Percentiles rank a stretch among this genome's conserved stretches.
phyloP scores from a whole-genome alignment of 1,140 invertebrate genomes.

The Nephotettix cincticeps region DNA sequence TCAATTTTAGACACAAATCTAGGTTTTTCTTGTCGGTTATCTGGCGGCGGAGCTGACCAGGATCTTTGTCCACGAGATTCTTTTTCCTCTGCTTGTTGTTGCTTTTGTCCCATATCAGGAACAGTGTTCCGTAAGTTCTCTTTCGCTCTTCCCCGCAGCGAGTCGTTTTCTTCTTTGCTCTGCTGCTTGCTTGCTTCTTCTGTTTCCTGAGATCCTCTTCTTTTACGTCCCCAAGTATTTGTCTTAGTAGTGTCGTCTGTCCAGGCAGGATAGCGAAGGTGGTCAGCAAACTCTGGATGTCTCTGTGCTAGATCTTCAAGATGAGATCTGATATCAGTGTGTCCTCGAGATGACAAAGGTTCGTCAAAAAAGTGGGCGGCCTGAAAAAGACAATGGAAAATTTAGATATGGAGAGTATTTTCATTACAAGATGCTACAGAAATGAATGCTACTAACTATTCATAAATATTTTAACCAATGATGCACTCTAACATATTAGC shows the following conservation, averaged over 20 bases:
- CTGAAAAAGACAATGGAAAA: slow-evolving; percentile 49
- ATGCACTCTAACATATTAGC: too few species aligned
- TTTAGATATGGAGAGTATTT: too few species aligned
- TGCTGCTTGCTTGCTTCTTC: slow-evolving; percentile 29
- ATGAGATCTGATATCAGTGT: slow-evolving; percentile 53
- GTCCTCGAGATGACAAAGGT: slow-evolving; percentile 49
- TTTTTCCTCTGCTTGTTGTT: slow-evolving; percentile 48
- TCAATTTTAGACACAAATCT: slow-evolving; percentile 57
- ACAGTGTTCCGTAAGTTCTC: slow-evolving; percentile 66
- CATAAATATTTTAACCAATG: too few species aligned
- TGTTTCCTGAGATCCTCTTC: not conserved
- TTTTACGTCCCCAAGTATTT: slow-evolving; percentile 19
- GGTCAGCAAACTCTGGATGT: slow-evolving; percentile 62
- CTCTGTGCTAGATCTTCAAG: slow-evolving; percentile 57
- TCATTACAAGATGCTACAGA: too few species aligned
- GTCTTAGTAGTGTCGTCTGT: slow-evolving; percentile 37
- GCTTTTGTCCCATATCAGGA: slow-evolving; percentile 58
- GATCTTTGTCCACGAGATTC: slow-evolving; percentile 57
- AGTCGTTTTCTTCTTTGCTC: slow-evolving; percentile 28
- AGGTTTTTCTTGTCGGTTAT: slow-evolving; percentile 45
- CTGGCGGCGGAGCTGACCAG: slow-evolving; percentile 65
- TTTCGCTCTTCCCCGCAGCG: not conserved
- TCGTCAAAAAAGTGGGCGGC: slow-evolving; percentile 67
- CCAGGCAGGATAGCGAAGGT: slow-evolving; percentile 51
- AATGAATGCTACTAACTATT: too few species aligned